A percentile compares a stretch with the other conserved stretches of the same genome.
phyloP scores from a whole-genome alignment of 2,113 vertebrate genomes.

The Aphyosemion australe region DNA sequence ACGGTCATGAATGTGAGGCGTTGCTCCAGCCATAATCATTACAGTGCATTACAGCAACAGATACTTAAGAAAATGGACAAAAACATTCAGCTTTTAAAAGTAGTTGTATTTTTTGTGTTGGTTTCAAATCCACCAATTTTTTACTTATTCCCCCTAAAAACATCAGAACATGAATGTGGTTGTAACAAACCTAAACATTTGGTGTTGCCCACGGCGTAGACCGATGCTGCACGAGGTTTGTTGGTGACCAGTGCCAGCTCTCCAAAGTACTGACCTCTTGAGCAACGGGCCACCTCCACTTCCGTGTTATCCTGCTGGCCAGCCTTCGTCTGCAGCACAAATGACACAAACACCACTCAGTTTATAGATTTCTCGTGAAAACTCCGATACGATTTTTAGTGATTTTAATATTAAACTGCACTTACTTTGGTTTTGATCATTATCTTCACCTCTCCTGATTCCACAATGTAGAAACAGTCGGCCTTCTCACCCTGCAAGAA shows the following conservation, averaged over 20 bases:
- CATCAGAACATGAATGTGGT: too few relatives aligned
- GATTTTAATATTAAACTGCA: neutral
- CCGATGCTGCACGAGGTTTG: constrained; percentile 93
- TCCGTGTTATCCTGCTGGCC: constrained; percentile 84
- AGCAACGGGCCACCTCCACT: constrained; percentile 91
- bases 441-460: constrained; percentile 93
- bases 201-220: constrained; percentile 89
- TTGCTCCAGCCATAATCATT: too few relatives aligned
- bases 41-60: too few relatives aligned
- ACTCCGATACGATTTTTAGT: too few relatives aligned
- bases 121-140: too few relatives aligned
- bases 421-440: constrained; percentile 80
- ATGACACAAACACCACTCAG: neutral
- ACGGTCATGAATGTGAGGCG: too few relatives aligned
- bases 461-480: constrained; percentile 93
- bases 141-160: too few relatives aligned
- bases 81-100: too few relatives aligned
- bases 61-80: too few relatives aligned
- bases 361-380: neutral
- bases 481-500: constrained; percentile 87
- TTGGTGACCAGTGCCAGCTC: constrained; percentile 96
- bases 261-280: constrained; percentile 93
- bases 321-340: constrained; percentile 78
- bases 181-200: constrained; percentile 88
- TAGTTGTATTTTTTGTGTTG: too few relatives aligned